Base-by-base conservation (phyloP, 2,113 vertebrate species). In the Procavia capensis region DNA sequence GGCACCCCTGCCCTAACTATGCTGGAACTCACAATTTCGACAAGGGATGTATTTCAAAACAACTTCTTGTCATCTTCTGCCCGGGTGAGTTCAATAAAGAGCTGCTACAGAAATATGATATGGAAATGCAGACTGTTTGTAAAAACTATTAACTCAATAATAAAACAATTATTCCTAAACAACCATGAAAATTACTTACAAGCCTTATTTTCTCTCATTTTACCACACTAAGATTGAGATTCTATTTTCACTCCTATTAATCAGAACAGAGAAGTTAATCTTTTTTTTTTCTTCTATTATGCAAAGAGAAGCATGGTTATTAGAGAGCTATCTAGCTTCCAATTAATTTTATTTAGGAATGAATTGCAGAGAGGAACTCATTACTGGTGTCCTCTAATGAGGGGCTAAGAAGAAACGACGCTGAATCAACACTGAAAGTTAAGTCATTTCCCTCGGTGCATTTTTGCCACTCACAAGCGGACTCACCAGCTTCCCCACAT, bases 101-200 rank as follows among this genome's bases (percentile, higher is more conserved):
- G 92, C 82, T n/a, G 81, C 96, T 96, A 93, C 25, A 70, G 54
- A 87, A 96, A 97, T 87, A 76, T 29, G 95, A 86, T 95, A 97
- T 93, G 74, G 94, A 97, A 98, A 97, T 74, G 93, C 96, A 96
- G 97, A 96, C 97, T 98, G 97, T 95, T 96, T 97, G 97, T 97
- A 96, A 97, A 95, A 96, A 96, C 97, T 96, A 94, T 96, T 97
- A 98, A 95, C 95, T 95, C 97, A 98, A 92, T 98, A 97, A 98
- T 91, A 97, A 96, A 98, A 98, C 97, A 98, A 98, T 97, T 97
- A 97, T 8, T 97, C 59, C 95, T 95, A 95, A 98, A 98, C 82
- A 94, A 95, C 97, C 96, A 94, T n/a, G 16, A 95, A 96, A 95
- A 88, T 91, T 94, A 97, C 97, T 98, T 27, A 88, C 9, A 93